A percentile compares a stretch with the other conserved stretches of the same genome.
Conservation (phyloP, 2,888 invertebrate species). For the Orthosia cruda region DNA sequence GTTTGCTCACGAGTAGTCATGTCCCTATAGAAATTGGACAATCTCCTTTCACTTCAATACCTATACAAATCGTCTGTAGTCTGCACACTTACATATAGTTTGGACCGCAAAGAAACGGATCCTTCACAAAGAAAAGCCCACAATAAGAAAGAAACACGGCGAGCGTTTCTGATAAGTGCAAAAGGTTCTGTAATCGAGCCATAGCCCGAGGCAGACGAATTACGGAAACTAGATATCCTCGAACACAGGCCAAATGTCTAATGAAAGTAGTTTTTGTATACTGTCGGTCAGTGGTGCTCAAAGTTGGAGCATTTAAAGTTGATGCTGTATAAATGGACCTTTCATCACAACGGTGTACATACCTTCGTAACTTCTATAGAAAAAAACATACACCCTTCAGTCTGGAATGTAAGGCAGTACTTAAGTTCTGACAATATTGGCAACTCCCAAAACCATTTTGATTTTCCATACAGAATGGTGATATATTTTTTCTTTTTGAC, state of each 20-base stretch:
- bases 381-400: too few species aligned
- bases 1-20: too few species aligned
- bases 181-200: slow-evolving; percentile 62
- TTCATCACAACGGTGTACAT: neutral
- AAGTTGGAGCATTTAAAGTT: slow-evolving; percentile 8
- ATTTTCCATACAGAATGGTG: too few species aligned
- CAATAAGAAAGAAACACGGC: slow-evolving; percentile 40
- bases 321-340: neutral
- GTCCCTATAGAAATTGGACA: too few species aligned
- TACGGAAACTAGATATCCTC: slow-evolving; percentile 67
- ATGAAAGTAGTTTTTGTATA: slow-evolving; percentile 62
- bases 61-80: slow-evolving; percentile 35
- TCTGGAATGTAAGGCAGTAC: too few species aligned
- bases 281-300: slow-evolving; percentile 27
- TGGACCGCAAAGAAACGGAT: slow-evolving; percentile 48
- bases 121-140: slow-evolving; percentile 25
- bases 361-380: too few species aligned
- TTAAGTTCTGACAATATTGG: too few species aligned
- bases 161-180: slow-evolving; percentile 46
- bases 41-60: neutral
- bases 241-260: slow-evolving; percentile 53
- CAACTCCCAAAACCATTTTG: too few species aligned
- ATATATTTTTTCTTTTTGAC: too few species aligned
- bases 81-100: slow-evolving; percentile 12
- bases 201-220: slow-evolving; percentile 62